These are phyloP conservation scores for Sinhomidia bicolor DNA, from an alignment of 2,888 invertebrate genomes.

Conservation along the genomic window DNA sequence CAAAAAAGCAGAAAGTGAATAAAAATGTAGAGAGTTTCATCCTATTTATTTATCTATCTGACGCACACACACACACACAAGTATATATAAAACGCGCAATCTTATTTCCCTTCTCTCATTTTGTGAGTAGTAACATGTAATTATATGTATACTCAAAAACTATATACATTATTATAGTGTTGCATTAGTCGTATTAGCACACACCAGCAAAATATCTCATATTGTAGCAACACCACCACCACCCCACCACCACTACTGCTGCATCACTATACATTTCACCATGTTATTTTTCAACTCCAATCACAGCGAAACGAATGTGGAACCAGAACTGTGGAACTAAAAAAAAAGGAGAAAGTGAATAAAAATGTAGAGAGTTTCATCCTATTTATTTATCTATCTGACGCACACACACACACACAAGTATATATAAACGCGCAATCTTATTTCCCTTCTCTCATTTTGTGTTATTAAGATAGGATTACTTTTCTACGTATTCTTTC, in stretches of 20 bases:
- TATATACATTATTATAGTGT: no score
- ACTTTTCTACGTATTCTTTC: background rate
- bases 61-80: background rate
- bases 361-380: background rate
- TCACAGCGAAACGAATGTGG: background rate
- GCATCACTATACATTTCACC: no score
- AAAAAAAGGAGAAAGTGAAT: background rate
- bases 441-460: background rate
- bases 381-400: constrained; percentile 1
- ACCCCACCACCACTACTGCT: no score
- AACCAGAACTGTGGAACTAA: background rate
- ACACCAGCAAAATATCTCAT: no score
- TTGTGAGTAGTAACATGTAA: no score
- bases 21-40: background rate
- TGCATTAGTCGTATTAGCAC: no score
- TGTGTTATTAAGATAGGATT: constrained; percentile 43
- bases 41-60: constrained; percentile 1
- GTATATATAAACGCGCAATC: no score
- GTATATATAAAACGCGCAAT: no score
- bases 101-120: background rate
- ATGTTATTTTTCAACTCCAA: background rate
- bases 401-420: background rate
- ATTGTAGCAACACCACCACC: no score
- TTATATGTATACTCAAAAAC: no score
- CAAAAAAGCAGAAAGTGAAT: background rate